Evolutionary conservation across 2,113 vertebrate genomes (phyloP).

Genomic region (Ciconia boyciana): DNA sequence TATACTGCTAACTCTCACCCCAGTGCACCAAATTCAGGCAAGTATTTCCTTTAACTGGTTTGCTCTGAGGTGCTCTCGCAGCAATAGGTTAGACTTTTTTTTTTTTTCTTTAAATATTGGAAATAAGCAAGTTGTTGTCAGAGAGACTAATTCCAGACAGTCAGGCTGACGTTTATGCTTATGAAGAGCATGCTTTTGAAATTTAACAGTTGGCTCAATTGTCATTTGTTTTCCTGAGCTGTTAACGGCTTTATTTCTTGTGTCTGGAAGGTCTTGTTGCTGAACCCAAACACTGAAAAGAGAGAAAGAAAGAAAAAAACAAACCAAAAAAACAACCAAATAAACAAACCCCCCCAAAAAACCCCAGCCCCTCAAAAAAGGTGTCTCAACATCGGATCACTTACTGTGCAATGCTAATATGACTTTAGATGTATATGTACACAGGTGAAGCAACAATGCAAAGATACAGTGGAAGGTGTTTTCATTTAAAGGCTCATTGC

Average conservation of each 20-base stretch:
- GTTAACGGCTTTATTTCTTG: neutral
- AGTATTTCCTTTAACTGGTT: neutral
- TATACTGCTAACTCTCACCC: neutral
- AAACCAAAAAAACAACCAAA: neutral
- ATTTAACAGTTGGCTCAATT: neutral
- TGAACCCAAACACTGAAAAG: neutral
- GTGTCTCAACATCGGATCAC: neutral
- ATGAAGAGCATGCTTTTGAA: neutral
- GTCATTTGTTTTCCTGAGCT: neutral
- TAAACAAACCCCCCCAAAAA: no score
- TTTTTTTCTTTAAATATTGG: neutral
- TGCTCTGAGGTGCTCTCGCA: neutral
- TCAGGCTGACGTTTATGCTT: neutral
- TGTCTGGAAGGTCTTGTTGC: neutral
- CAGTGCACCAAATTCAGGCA: neutral
- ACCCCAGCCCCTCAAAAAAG: neutral
- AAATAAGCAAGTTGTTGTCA: neutral
- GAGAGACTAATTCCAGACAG: neutral
- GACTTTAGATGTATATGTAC: neutral
- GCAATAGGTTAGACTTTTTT: neutral
- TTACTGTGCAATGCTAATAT: neutral
- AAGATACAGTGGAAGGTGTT: neutral
- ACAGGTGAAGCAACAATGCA: neutral
- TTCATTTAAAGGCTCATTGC: neutral
- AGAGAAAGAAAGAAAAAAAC: no score